phyloP scores from a whole-genome alignment of 2,797 vertebrate species.

The Ataeniobius toweri region DNA sequence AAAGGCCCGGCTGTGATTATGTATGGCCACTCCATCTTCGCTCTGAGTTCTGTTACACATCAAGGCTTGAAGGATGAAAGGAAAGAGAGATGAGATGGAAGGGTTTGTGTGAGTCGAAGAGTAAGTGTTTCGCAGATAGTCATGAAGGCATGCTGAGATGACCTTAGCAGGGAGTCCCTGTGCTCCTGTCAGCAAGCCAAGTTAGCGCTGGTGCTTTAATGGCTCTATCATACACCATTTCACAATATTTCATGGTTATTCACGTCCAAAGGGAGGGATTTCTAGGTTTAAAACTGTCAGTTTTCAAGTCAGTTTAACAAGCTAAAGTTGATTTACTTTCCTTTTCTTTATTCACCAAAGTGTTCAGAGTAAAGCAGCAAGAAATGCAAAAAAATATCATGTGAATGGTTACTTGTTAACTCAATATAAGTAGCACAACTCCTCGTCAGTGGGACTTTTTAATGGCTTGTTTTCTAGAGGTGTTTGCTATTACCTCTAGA shows the following conservation, averaged over 20 bases:
- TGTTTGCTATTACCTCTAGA: conserved; percentile 61
- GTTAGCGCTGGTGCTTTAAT: conserved; percentile 59
- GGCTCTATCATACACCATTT: conserved; percentile 60
- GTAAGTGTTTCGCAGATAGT: conserved; percentile 71
- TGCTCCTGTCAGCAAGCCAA: conserved; percentile 68
- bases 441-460: conserved; percentile 60
- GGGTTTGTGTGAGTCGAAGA: conserved; percentile 63
- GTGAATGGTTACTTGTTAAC: neutral
- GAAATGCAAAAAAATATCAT: neutral
- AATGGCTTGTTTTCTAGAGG: conserved; percentile 49
- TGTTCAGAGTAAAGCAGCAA: neutral
- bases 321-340: neutral
- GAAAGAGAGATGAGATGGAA: conserved; percentile 47
- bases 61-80: conserved; percentile 48
- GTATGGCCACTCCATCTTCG: conserved; percentile 62
- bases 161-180: conserved; percentile 54
- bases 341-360: neutral
- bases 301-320: neutral
- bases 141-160: conserved; percentile 68
- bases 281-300: neutral
- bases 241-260: conserved; percentile 20
- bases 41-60: conserved; percentile 71
- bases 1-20: conserved; percentile 68
- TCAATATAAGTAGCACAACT: conserved; percentile 12
- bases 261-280: conserved; percentile 17